Evolutionary conservation across 2,797 vertebrate species (phyloP).

Genomic region (Australoheros facetus): DNA sequence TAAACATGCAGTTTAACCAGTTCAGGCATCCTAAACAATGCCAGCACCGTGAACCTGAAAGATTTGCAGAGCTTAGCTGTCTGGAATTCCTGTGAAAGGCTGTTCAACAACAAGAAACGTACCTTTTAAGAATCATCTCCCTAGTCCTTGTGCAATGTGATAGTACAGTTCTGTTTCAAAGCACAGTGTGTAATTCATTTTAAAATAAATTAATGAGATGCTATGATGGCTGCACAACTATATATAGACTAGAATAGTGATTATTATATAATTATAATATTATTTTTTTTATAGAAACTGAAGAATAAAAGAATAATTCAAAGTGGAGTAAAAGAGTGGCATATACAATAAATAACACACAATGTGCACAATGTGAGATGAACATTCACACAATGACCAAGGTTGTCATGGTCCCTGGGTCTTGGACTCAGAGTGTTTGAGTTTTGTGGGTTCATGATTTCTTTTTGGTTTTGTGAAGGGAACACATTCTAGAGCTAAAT

Average conservation of each 20-base stretch:
- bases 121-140: not conserved
- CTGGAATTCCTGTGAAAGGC: not conserved
- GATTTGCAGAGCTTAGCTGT: not conserved
- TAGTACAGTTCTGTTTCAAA: too few relatives aligned
- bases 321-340: not conserved
- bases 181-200: too few relatives aligned
- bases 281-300: not conserved
- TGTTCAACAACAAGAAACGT: accelerated
- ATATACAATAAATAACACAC: not conserved
- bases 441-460: too few relatives aligned
- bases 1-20: not conserved
- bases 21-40: not conserved
- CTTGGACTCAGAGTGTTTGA: too few relatives aligned
- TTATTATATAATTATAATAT: not conserved
- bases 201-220: too few relatives aligned
- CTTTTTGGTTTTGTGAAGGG: too few relatives aligned
- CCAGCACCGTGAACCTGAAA: accelerated
- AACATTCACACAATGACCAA: not conserved
- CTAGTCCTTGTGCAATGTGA: not conserved
- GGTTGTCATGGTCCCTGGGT: too few relatives aligned
- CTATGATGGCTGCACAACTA: too few relatives aligned
- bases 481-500: too few relatives aligned
- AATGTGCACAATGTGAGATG: not conserved
- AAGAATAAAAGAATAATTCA: not conserved
- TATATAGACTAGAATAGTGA: too few relatives aligned